Evolutionary conservation across 1,140 invertebrate genomes (phyloP).

Genomic region (Nasonia giraulti): DNA sequence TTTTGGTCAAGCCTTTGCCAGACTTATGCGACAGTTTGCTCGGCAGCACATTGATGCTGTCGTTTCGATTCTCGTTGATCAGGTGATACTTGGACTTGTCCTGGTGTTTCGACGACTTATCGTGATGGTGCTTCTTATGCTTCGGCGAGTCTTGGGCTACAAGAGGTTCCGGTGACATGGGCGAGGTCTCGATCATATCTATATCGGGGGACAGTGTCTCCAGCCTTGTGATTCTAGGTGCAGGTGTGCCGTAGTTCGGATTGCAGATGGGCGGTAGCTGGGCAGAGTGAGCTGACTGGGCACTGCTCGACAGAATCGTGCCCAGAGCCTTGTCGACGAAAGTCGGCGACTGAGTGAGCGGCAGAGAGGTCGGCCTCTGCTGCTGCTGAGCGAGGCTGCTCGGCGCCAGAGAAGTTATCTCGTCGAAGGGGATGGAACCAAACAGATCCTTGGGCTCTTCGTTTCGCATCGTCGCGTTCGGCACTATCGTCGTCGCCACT

Average conservation of each 20-base stretch:
- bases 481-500: neutral
- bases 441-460: conserved; percentile 75
- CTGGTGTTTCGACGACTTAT: conserved; percentile 67
- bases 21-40: conserved; percentile 62
- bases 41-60: conserved; percentile 62
- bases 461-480: neutral
- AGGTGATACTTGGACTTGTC: conserved; percentile 76
- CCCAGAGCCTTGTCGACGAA: conserved; percentile 60
- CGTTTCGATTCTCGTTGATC: conserved; percentile 70
- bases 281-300: conserved; percentile 45
- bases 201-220: conserved; percentile 51
- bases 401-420: conserved; percentile 64
- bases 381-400: conserved; percentile 56
- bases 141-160: conserved; percentile 60
- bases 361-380: conserved; percentile 66
- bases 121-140: conserved; percentile 65
- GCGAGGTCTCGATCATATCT: conserved; percentile 55
- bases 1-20: conserved; percentile 62
- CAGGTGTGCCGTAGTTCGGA: conserved; percentile 48
- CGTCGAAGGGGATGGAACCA: conserved; percentile 78
- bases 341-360: conserved; percentile 62
- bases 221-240: conserved; percentile 58
- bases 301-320: conserved; percentile 59
- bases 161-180: conserved; percentile 67
- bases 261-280: conserved; percentile 46